These are phyloP conservation scores for Meta bourneti DNA, from an alignment of 2,888 invertebrate genomes.

Conservation along the genomic window DNA sequence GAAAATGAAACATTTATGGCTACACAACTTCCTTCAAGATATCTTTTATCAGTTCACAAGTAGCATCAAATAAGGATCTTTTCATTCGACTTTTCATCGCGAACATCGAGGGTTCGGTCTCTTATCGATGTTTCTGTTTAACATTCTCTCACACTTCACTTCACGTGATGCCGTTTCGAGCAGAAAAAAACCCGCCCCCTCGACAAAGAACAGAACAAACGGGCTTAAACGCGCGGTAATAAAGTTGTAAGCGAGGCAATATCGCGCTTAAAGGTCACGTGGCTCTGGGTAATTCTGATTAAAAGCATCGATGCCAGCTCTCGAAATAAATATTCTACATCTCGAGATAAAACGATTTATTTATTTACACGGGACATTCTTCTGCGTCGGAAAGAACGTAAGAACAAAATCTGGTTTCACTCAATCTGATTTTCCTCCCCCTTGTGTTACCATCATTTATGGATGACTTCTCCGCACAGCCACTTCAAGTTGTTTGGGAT, in stretches of 20 bases:
- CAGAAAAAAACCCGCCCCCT: not conserved
- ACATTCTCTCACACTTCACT: conserved; percentile 25
- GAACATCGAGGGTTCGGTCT: not conserved
- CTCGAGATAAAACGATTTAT: conserved; percentile 48
- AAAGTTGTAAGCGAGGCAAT: conserved; percentile 31
- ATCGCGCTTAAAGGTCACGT: not conserved
- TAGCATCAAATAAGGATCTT: not conserved
- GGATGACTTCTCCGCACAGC: conserved; percentile 26
- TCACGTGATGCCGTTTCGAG: not conserved
- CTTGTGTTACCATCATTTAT: conserved; percentile 27
- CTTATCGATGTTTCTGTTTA: conserved; percentile 7
- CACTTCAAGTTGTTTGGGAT: conserved; percentile 48
- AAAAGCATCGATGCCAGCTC: not conserved
- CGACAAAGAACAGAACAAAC: not conserved
- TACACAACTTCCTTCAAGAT: not conserved
- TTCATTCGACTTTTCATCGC: not conserved
- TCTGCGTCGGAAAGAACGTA: not conserved
- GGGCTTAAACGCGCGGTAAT: not conserved
- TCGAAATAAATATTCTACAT: conserved; percentile 45
- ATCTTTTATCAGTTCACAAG: not conserved
- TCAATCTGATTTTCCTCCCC: conserved; percentile 31
- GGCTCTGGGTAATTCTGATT: conserved; percentile 7
- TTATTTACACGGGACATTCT: conserved; percentile 29
- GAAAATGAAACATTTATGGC: not conserved
- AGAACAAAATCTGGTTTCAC: conserved; percentile 46